Percentiles rank a stretch among this genome's conserved stretches.
These are phyloP conservation scores for Crioceris asparagi DNA, from an alignment of 2,888 invertebrate species.

Conservation along the genomic window DNA sequence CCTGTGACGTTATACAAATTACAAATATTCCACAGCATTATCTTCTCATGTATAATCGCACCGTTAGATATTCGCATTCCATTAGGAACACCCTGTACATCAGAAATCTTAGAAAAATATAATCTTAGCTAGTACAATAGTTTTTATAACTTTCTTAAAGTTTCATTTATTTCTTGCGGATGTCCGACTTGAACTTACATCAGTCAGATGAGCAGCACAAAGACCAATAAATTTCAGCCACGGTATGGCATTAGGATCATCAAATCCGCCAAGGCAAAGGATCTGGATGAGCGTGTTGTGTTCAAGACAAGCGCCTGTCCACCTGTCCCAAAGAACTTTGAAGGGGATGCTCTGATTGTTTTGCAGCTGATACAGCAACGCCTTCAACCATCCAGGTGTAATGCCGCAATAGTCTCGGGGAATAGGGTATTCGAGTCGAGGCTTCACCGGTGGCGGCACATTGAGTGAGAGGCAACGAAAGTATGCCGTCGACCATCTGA, in stretches of 20 bases:
- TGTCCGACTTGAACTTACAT: conserved; percentile 44
- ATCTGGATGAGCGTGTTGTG: conserved; percentile 54
- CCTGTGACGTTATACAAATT: no score
- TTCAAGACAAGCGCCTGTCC: conserved; percentile 57
- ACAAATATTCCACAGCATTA: no score
- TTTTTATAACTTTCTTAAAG: no score
- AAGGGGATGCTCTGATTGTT: conserved; percentile 33
- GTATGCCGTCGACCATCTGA: conserved; percentile 71
- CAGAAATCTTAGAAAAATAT: no score
- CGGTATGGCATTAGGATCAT: conserved; percentile 50
- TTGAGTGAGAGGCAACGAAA: conserved; percentile 69
- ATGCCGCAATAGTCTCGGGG: conserved; percentile 60
- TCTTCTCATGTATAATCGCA: no score
- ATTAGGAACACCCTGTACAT: no score
- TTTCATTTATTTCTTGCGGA: no score
- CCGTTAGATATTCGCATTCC: no score
- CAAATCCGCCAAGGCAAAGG: conserved; percentile 59
- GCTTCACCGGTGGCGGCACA: conserved; percentile 71
- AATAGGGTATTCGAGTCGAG: conserved; percentile 62
- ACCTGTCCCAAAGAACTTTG: conserved; percentile 40
- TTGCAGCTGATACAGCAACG: conserved; percentile 64
- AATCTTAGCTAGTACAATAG: no score
- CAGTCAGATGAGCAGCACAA: conserved; percentile 56
- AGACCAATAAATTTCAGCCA: conserved; percentile 66
- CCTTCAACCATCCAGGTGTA: conserved; percentile 68